Evolutionary conservation across 2,113 vertebrate genomes (phyloP).

Genomic region (Lophius piscatorius): DNA sequence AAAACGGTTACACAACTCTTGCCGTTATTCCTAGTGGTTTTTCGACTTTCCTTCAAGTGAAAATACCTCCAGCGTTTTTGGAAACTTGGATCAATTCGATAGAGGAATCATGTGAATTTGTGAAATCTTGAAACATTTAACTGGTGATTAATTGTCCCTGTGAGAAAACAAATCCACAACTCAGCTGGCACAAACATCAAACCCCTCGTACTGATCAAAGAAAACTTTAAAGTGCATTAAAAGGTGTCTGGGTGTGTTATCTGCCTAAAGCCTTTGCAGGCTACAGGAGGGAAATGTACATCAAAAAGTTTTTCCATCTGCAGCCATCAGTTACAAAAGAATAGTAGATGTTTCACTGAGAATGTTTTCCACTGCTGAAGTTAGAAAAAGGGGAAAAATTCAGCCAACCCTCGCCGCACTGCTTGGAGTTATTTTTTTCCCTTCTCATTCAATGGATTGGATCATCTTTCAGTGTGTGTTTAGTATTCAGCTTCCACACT

Average conservation of each 20-base stretch:
- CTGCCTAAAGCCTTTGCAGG: background rate
- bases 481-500: slow-evolving; percentile 32
- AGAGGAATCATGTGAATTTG: too few relatives aligned
- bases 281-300: background rate
- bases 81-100: too few relatives aligned
- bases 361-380: slow-evolving; percentile 36
- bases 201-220: too few relatives aligned
- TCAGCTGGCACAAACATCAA: too few relatives aligned
- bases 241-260: background rate
- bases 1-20: too few relatives aligned
- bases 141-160: slow-evolving; percentile 10
- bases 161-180: background rate
- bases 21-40: too few relatives aligned
- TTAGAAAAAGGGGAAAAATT: slow-evolving; percentile 10
- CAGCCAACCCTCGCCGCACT: background rate
- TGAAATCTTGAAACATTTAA: slow-evolving; percentile 55
- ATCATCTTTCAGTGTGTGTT: slow-evolving; percentile 59
- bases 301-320: slow-evolving; percentile 2
- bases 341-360: slow-evolving; percentile 2
- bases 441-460: slow-evolving; percentile 10
- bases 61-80: slow-evolving; percentile 47
- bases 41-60: slow-evolving; percentile 43
- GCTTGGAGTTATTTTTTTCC: slow-evolving; percentile 27
- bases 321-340: slow-evolving; percentile 3
- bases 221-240: too few relatives aligned